Conservation (phyloP, 2,888 invertebrate genomes). For the Aporophyla nigra region DNA sequence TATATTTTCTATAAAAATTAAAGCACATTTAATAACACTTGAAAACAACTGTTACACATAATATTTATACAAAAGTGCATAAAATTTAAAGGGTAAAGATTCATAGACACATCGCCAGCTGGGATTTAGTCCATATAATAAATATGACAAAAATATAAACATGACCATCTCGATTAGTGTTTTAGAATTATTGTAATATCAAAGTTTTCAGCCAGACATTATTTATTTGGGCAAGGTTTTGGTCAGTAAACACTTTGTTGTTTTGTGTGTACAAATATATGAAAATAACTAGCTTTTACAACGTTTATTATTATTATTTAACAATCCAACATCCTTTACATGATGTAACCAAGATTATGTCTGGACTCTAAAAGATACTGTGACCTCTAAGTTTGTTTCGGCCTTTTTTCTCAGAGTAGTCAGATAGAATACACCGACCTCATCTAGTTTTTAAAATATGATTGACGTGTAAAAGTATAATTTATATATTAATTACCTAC, state of each 20-base stretch:
- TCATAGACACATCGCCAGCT: not conserved
- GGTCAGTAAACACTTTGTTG: not conserved
- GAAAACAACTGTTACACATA: slow-evolving; percentile 42
- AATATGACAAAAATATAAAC: not conserved
- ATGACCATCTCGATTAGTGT: slow-evolving; percentile 36
- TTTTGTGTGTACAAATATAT: not conserved
- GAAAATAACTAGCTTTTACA: too few relatives aligned
- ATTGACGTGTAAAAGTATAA: too few relatives aligned
- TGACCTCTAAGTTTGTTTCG: too few relatives aligned
- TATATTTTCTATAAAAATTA: slow-evolving; percentile 43
- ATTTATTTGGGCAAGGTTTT: not conserved
- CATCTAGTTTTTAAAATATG: too few relatives aligned
- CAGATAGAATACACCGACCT: too few relatives aligned
- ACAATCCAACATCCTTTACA: too few relatives aligned
- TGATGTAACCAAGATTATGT: too few relatives aligned
- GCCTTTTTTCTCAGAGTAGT: too few relatives aligned
- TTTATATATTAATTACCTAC: not conserved
- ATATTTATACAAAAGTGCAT: slow-evolving; percentile 49
- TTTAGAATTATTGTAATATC: slow-evolving; percentile 4
- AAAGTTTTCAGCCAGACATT: not conserved
- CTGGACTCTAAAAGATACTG: too few relatives aligned
- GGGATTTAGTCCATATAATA: not conserved
- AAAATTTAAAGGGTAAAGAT: slow-evolving; percentile 34
- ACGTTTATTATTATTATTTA: too few relatives aligned
- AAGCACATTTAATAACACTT: slow-evolving; percentile 28